Conservation (phyloP, 2,113 vertebrate species). For the Odobenus rosmarus region DNA sequence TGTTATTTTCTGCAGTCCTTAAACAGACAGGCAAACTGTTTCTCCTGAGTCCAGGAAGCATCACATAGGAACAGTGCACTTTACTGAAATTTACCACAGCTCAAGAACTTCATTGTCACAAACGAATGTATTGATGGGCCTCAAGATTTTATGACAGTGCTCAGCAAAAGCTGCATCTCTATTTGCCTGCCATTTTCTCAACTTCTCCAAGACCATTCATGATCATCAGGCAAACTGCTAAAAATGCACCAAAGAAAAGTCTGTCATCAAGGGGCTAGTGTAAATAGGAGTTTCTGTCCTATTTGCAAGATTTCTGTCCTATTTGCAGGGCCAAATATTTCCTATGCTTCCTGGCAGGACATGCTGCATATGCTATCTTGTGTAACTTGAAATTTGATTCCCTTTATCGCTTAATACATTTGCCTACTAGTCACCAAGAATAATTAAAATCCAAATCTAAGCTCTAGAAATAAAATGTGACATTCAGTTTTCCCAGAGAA, state of each 20-base stretch:
- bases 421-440: constrained; percentile 79
- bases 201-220: constrained; percentile 90
- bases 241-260: constrained; percentile 82
- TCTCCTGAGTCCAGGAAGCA: constrained; percentile 88
- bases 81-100: constrained; percentile 86
- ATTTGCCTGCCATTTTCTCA: constrained; percentile 86
- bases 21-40: constrained; percentile 89
- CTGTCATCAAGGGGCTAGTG: neutral
- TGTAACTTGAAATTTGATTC: constrained; percentile 76
- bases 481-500: constrained; percentile 77
- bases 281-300: neutral
- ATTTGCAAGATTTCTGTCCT: constrained; percentile 5
- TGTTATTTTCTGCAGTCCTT: constrained; percentile 90
- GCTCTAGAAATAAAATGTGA: constrained; percentile 82
- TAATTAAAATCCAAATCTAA: constrained; percentile 82
- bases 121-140: constrained; percentile 90
- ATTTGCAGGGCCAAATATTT: constrained; percentile 71
- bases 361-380: constrained; percentile 71
- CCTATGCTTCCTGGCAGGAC: constrained; percentile 65
- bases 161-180: constrained; percentile 84
- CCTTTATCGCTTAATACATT: constrained; percentile 80
- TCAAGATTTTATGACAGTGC: constrained; percentile 90
- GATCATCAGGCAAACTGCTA: constrained; percentile 87
- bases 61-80: constrained; percentile 84
- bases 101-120: constrained; percentile 88